Conservation (phyloP, 2,888 invertebrate species). For the Drosophila dives region DNA sequence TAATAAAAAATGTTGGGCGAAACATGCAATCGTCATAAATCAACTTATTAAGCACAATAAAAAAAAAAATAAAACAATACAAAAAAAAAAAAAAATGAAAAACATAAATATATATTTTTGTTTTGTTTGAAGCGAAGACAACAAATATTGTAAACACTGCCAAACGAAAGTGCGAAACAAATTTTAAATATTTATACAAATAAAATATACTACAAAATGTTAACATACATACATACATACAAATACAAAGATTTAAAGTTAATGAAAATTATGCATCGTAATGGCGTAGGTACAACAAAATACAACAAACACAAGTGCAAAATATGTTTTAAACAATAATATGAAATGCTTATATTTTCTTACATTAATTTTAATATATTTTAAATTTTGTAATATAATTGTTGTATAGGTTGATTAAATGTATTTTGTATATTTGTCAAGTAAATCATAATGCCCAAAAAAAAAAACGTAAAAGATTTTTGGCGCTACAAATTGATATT, state of each 20-base stretch:
- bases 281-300: slow-evolving; percentile 48
- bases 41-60: slow-evolving; percentile 35
- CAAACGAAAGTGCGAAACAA: slow-evolving; percentile 65
- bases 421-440: slow-evolving; percentile 23
- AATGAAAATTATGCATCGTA: slow-evolving; percentile 32
- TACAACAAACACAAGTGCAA: slow-evolving; percentile 71
- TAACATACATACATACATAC: slow-evolving; percentile 30
- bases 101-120: slow-evolving; percentile 44
- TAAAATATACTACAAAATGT: slow-evolving; percentile 37
- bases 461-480: slow-evolving; percentile 10
- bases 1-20: slow-evolving; percentile 8
- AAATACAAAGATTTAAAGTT: slow-evolving; percentile 37
- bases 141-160: slow-evolving; percentile 71
- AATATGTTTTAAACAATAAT: slow-evolving; percentile 78
- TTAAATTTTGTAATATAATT: slow-evolving; percentile 64
- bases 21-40: slow-evolving; percentile 25
- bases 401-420: slow-evolving; percentile 68
- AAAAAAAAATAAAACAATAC: slow-evolving; percentile 14
- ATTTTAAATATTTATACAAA: slow-evolving; percentile 32
- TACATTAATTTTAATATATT: slow-evolving; percentile 65
- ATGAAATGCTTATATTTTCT: slow-evolving; percentile 68
- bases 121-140: slow-evolving; percentile 60
- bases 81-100: slow-evolving; percentile 11
- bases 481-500: slow-evolving; percentile 45
- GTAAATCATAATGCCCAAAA: slow-evolving; percentile 28